Evolutionary conservation across 1,140 invertebrate genomes (phyloP).

Genomic region (Wasmannia auropunctata): DNA sequence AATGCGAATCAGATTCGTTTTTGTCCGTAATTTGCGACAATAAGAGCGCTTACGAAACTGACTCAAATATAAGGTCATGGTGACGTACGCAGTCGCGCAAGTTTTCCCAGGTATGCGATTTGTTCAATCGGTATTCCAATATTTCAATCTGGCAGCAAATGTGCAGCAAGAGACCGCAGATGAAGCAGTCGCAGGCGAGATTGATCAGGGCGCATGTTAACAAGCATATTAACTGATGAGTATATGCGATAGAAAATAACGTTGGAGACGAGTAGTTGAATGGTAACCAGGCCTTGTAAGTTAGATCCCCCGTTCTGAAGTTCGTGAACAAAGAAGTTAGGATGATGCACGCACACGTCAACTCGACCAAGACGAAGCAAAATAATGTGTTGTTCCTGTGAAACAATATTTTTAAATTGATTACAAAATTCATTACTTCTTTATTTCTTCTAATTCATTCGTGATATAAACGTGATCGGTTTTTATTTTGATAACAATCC

Average conservation of each 20-base stretch:
- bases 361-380: background rate
- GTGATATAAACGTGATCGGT: background rate
- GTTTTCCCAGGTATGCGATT: no score
- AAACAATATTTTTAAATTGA: background rate
- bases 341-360: background rate
- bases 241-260: constrained; percentile 33
- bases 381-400: background rate
- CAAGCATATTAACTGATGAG: constrained; percentile 38
- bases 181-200: no score
- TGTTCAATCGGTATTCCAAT: no score
- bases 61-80: no score
- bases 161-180: no score
- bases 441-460: background rate
- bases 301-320: background rate
- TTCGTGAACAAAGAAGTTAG: background rate
- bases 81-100: no score
- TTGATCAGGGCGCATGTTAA: no score
- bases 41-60: background rate
- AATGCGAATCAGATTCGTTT: no score
- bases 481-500: background rate
- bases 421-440: background rate
- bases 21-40: background rate
- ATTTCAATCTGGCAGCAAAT: no score
- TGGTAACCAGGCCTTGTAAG: constrained; percentile 15
- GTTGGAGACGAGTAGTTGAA: background rate